These are phyloP conservation scores for Cygnus atratus DNA, from an alignment of 2,113 vertebrate species.

Conservation along the genomic window DNA sequence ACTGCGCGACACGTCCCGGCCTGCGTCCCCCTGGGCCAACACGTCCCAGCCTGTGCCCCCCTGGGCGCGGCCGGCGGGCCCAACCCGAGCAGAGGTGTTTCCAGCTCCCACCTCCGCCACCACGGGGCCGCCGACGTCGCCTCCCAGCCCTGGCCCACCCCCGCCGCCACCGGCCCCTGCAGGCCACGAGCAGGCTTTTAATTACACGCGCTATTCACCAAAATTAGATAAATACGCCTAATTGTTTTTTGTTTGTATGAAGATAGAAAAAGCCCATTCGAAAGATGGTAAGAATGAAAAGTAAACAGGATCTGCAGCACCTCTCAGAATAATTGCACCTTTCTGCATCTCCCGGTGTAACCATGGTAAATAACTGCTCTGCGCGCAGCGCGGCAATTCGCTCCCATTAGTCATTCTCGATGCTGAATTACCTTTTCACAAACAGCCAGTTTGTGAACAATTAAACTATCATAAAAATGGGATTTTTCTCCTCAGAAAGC, in stretches of 20 bases:
- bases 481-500: not conserved
- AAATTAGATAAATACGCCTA: not conserved
- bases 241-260: not conserved
- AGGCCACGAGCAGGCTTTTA: not conserved
- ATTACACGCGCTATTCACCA: not conserved
- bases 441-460: not conserved
- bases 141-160: accelerated
- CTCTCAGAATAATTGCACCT: conserved; percentile 20
- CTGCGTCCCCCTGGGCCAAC: too few relatives aligned
- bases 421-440: not conserved
- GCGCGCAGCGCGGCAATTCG: not conserved
- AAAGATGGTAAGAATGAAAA: not conserved
- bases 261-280: not conserved
- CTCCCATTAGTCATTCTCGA: not conserved
- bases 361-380: conserved; percentile 45
- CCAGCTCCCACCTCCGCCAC: accelerated
- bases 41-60: too few relatives aligned
- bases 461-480: conserved; percentile 19
- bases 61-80: too few relatives aligned
- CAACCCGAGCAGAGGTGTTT: too few relatives aligned
- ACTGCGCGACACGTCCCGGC: too few relatives aligned
- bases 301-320: not conserved
- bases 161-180: accelerated
- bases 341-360: conserved; percentile 22
- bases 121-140: accelerated